phyloP scores from a whole-genome alignment of 1,140 invertebrate species.

The Nasonia longicornis region DNA sequence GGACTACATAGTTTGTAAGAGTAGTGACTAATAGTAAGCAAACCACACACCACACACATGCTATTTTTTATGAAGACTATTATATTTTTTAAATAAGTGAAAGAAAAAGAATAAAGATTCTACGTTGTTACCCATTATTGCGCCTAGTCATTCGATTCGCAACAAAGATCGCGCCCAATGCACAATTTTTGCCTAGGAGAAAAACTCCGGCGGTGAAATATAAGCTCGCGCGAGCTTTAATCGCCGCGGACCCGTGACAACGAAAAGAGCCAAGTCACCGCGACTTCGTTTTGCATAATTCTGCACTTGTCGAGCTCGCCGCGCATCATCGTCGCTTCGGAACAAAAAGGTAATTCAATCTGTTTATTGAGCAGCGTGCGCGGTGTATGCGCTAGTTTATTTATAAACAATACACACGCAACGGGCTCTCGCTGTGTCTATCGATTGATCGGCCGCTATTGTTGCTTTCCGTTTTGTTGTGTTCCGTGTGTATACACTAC shows the following conservation, averaged over 20 bases:
- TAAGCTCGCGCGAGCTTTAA: neutral
- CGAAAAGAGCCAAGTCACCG: neutral
- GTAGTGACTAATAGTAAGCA: neutral
- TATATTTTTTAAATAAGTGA: constrained; percentile 35
- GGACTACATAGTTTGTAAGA: neutral
- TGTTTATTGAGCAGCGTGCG: neutral
- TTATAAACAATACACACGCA: constrained; percentile 7
- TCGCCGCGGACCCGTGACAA: neutral
- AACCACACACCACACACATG: neutral
- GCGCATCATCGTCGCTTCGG: neutral
- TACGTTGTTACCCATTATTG: constrained; percentile 11
- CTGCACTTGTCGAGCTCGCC: neutral
- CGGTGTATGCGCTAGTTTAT: neutral
- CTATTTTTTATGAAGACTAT: constrained; percentile 14
- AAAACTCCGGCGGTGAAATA: neutral
- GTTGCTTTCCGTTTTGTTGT: neutral
- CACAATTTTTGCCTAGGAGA: too few species aligned
- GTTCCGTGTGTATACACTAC: neutral
- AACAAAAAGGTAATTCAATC: constrained; percentile 16
- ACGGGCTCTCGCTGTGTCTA: neutral
- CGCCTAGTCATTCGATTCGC: neutral
- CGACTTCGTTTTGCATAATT: neutral
- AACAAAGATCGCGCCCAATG: too few species aligned
- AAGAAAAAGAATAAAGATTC: constrained; percentile 26
- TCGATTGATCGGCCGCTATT: neutral